Evolutionary conservation across 2,888 invertebrate genomes (phyloP).

Genomic region (Xestia c-nigrum): DNA sequence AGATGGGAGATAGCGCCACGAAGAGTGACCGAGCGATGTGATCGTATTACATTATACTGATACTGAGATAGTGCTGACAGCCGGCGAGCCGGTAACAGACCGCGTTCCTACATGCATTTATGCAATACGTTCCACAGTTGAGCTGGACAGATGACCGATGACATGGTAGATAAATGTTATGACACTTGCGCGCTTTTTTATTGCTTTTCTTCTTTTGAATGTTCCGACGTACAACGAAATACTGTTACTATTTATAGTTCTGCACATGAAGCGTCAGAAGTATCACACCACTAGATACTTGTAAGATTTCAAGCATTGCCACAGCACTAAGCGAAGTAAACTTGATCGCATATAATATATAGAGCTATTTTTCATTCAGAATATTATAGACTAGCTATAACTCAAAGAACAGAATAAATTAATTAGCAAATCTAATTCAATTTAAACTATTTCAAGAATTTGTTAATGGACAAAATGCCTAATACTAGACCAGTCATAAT

Average conservation of each 20-base stretch:
- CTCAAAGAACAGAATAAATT: constrained; percentile 2
- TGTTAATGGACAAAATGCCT: constrained; percentile 22
- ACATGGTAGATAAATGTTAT: constrained; percentile 61
- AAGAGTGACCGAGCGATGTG: constrained; percentile 73
- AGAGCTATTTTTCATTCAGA: background rate
- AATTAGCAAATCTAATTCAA: background rate
- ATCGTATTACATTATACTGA: constrained; percentile 62
- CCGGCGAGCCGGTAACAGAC: constrained; percentile 14
- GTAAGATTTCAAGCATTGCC: background rate
- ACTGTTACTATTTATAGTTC: constrained; percentile 21
- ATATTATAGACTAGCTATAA: background rate
- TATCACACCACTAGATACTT: background rate
- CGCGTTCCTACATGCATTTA: constrained; percentile 50
- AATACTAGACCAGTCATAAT: background rate
- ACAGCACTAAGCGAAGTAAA: background rate
- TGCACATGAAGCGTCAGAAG: background rate
- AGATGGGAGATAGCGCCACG: constrained; percentile 72
- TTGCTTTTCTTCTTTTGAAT: constrained; percentile 31
- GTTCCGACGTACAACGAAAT: constrained; percentile 26
- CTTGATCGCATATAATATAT: background rate
- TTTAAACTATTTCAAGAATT: constrained; percentile 6
- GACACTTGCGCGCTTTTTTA: constrained; percentile 56
- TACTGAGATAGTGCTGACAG: constrained; percentile 46
- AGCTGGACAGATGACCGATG: constrained; percentile 50
- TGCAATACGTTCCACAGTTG: constrained; percentile 44